Conservation (phyloP, 2,888 invertebrate genomes). For the Cataglyphis rosenhaueri region DNA sequence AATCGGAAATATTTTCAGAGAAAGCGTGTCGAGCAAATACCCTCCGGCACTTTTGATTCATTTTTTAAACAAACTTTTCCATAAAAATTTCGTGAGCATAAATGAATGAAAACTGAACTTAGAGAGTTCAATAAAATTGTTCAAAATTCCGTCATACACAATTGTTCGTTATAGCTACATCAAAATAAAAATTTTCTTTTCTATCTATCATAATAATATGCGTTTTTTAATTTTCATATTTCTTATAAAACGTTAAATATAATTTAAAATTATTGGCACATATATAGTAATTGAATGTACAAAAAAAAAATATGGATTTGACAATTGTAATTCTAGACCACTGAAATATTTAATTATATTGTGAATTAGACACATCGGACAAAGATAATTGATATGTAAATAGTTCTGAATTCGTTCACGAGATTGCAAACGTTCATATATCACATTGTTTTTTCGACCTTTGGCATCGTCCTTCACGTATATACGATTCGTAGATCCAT, state of each 20-base stretch:
- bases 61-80: slow-evolving; percentile 31
- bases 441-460: slow-evolving; percentile 25
- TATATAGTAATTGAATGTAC: neutral
- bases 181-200: neutral
- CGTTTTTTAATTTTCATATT: neutral
- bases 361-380: neutral
- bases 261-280: neutral
- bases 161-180: neutral
- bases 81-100: slow-evolving; percentile 26
- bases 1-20: slow-evolving; percentile 43
- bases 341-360: neutral
- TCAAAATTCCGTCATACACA: neutral
- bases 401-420: neutral
- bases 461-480: neutral
- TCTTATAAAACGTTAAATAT: neutral
- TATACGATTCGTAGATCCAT: slow-evolving; percentile 3
- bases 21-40: slow-evolving; percentile 44
- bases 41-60: slow-evolving; percentile 16
- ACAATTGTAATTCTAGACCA: neutral
- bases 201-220: neutral
- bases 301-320: neutral
- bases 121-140: slow-evolving; percentile 16
- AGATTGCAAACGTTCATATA: slow-evolving; percentile 13
- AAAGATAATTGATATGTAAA: slow-evolving; percentile 16
- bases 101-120: slow-evolving; percentile 7